Evolutionary conservation across 2,797 vertebrate species (phyloP).

Genomic region (Crenuchus spilurus): DNA sequence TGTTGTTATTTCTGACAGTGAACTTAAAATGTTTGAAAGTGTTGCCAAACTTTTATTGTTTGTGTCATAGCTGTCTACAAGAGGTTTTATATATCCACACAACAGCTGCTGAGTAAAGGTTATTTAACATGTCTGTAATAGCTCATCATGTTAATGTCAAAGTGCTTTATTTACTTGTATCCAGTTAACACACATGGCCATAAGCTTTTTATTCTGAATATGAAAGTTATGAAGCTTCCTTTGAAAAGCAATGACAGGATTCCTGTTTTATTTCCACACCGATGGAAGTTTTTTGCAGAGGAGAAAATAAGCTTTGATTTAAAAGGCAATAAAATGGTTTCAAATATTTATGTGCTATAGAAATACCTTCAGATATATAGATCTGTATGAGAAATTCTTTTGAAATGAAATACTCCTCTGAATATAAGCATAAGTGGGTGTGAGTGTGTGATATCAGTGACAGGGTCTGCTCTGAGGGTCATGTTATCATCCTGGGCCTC

Average conservation of each 20-base stretch:
- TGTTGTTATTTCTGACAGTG: no score
- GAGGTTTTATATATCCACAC: background rate
- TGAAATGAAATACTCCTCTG: background rate
- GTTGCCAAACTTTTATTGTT: no score
- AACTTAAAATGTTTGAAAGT: no score
- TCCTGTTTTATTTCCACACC: background rate
- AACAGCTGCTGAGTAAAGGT: background rate
- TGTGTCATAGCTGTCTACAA: background rate
- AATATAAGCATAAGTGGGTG: background rate
- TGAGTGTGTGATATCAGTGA: constrained; percentile 5
- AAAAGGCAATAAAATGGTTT: background rate
- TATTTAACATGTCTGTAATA: background rate
- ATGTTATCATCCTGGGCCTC: constrained; percentile 23
- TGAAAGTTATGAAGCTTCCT: background rate
- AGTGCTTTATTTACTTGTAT: background rate
- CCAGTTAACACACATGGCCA: background rate
- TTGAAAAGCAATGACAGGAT: background rate
- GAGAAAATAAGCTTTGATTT: background rate
- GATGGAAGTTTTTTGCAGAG: background rate
- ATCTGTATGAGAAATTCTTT: background rate
- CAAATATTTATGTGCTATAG: background rate
- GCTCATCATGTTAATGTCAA: background rate
- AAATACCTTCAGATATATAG: background rate
- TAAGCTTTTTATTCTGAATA: background rate
- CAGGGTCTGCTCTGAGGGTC: constrained; percentile 6